A percentile compares a stretch with the other conserved stretches of the same genome.
phyloP scores from a whole-genome alignment of 2,888 invertebrate species.

The Plebejus anna region DNA sequence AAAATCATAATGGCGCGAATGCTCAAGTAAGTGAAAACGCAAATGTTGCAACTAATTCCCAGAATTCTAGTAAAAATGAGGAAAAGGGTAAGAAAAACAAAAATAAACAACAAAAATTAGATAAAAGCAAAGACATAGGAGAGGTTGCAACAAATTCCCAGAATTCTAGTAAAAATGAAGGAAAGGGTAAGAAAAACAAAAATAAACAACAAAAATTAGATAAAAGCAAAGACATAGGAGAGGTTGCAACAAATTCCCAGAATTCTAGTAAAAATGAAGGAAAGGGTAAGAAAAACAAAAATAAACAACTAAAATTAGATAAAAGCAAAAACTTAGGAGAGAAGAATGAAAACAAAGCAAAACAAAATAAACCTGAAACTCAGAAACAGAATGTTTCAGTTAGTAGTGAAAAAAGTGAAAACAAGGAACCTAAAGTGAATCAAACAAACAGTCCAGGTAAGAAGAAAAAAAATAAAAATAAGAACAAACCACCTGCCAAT shows the following conservation, averaged over 20 bases:
- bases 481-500: slow-evolving; percentile 34
- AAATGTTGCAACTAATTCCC: not conserved
- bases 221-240: too few species aligned
- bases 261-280: slow-evolving; percentile 31
- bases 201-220: not conserved
- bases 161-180: slow-evolving; percentile 31
- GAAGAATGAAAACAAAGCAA: not conserved
- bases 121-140: too few species aligned
- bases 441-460: slow-evolving; percentile 2
- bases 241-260: not conserved
- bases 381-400: not conserved
- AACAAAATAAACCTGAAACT: not conserved
- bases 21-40: slow-evolving; percentile 26
- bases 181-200: slow-evolving; percentile 41
- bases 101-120: not conserved
- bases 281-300: slow-evolving; percentile 41
- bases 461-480: slow-evolving; percentile 38
- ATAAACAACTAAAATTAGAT: not conserved
- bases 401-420: not conserved
- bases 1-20: slow-evolving; percentile 26
- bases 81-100: slow-evolving; percentile 41
- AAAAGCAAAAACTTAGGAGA: not conserved
- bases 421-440: not conserved
- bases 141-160: not conserved
- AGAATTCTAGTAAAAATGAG: slow-evolving; percentile 31